phyloP scores from a whole-genome alignment of 2,797 vertebrate genomes.

The Crypturellus tataupa region DNA sequence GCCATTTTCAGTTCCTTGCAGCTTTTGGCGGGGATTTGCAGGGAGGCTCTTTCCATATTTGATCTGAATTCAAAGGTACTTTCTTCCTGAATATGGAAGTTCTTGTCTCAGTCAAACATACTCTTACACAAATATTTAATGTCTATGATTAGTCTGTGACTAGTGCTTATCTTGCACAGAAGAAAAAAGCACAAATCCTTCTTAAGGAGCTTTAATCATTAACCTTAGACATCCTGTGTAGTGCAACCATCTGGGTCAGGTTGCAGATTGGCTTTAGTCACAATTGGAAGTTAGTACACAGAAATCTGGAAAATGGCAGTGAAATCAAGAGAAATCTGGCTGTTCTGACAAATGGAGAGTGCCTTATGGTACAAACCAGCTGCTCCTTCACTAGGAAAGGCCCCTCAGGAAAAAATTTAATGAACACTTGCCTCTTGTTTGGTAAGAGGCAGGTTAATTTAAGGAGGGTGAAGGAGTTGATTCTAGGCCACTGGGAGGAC shows the following conservation, averaged over 20 bases:
- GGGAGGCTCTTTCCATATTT: not conserved
- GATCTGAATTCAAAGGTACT: not conserved
- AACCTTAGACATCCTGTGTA: not conserved
- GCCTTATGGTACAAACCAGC: not conserved
- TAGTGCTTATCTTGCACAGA: not conserved
- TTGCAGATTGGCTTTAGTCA: not conserved
- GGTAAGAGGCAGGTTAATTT: not conserved
- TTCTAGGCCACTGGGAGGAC: not conserved
- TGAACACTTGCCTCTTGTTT: not conserved
- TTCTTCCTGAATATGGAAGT: not conserved
- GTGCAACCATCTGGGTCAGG: not conserved
- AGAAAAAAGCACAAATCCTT: not conserved
- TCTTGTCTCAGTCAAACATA: not conserved
- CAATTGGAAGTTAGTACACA: not conserved
- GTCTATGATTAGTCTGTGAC: not conserved
- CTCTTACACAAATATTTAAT: not conserved
- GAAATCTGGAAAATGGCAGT: not conserved
- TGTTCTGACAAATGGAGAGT: not conserved
- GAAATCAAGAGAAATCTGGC: not conserved
- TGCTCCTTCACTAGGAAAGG: not conserved
- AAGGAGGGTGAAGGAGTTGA: not conserved
- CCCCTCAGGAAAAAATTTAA: not conserved
- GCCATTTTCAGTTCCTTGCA: not conserved
- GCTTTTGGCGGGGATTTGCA: not conserved
- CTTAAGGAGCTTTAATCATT: not conserved